Conservation (phyloP, 2,797 vertebrate species). For the Todus mexicanus region DNA sequence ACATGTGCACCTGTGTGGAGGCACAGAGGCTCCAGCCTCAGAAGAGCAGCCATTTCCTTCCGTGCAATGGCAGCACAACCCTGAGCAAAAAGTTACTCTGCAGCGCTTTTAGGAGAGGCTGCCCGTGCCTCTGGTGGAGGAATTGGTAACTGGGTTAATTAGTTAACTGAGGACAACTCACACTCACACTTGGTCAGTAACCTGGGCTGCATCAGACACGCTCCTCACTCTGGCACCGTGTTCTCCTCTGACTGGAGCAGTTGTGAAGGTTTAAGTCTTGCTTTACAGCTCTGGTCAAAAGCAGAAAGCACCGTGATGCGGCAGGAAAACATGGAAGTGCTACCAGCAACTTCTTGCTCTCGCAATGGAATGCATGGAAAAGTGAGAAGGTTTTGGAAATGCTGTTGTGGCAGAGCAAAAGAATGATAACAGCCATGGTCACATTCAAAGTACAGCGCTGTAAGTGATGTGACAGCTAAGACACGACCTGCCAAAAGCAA, state of each 20-base stretch:
- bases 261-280: background rate
- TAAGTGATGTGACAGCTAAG: background rate
- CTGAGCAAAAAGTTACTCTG: background rate
- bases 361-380: background rate
- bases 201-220: background rate
- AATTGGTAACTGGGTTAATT: background rate
- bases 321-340: background rate
- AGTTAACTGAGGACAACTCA: background rate
- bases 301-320: background rate
- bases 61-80: background rate
- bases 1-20: background rate
- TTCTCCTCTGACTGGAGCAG: background rate
- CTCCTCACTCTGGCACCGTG: accelerated
- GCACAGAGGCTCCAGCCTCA: background rate
- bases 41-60: background rate
- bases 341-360: background rate
- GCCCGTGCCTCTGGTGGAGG: background rate
- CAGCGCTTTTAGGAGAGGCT: background rate
- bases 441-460: background rate
- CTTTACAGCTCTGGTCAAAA: background rate
- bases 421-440: background rate
- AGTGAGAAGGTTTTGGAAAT: background rate
- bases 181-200: background rate
- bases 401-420: background rate
- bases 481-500: background rate